Conservation (phyloP, 2,888 invertebrate species). For the Coremacera marginata region DNA sequence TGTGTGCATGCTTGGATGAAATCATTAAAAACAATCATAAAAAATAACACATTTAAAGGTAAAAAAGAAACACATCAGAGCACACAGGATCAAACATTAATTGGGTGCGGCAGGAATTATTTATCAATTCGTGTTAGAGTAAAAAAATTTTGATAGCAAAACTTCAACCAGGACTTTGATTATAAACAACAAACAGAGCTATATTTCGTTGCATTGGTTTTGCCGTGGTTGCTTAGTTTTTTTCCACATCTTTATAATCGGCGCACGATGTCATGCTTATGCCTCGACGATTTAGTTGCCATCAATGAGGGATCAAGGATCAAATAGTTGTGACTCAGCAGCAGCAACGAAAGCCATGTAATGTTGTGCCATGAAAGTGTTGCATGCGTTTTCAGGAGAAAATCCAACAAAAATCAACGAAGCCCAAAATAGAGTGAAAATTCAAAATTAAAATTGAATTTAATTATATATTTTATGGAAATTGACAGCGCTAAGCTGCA, state of each 20-base stretch:
- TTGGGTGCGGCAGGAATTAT: slow-evolving; percentile 8
- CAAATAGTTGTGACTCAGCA: no score
- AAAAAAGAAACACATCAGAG: background rate
- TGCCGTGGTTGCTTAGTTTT: no score
- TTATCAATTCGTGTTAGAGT: background rate
- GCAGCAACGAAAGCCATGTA: no score
- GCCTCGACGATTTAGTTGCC: no score
- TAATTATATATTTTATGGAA: background rate
- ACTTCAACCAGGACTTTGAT: background rate
- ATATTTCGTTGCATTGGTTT: no score
- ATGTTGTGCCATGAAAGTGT: no score
- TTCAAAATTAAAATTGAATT: background rate
- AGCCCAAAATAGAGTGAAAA: background rate
- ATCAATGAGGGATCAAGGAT: no score
- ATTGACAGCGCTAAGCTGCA: background rate
- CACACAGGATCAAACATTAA: slow-evolving; percentile 14
- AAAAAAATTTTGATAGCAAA: background rate
- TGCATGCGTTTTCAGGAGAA: background rate
- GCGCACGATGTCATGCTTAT: no score
- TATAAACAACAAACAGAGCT: no score
- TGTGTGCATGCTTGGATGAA: slow-evolving; percentile 3
- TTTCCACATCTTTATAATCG: no score
- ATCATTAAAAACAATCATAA: slow-evolving; percentile 10
- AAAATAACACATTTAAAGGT: slow-evolving; percentile 1
- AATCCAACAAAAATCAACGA: background rate